Evolutionary conservation across 2,888 invertebrate genomes (phyloP).

Genomic region (Ormyrus nitidulus): DNA sequence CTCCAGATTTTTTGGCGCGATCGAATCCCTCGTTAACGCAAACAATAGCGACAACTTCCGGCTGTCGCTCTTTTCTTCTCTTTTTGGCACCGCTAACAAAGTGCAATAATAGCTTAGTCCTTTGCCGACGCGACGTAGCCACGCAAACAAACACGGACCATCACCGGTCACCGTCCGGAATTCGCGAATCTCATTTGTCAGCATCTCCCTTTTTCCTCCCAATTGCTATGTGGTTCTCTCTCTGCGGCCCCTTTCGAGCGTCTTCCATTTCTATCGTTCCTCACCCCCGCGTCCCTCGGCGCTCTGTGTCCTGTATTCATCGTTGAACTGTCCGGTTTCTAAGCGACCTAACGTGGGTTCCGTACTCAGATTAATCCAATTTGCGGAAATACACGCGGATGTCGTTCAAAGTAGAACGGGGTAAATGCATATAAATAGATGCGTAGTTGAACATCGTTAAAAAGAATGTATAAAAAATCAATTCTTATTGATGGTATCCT

Average conservation of each 20-base stretch:
- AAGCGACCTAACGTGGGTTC: background rate
- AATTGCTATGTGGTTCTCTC: too few species aligned
- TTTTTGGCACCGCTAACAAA: conserved; percentile 18
- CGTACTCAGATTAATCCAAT: background rate
- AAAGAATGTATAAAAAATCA: too few species aligned
- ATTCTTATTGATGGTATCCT: too few species aligned
- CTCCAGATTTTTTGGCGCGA: conserved; percentile 25
- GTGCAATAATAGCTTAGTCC: conserved; percentile 37
- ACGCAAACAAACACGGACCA: background rate
- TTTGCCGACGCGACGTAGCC: conserved; percentile 3
- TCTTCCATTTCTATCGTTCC: background rate
- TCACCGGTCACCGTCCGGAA: too few species aligned
- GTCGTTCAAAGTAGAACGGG: background rate
- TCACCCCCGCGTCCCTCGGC: background rate
- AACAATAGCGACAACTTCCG: conserved; percentile 39
- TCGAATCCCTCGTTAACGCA: conserved; percentile 55
- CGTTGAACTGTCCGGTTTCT: too few species aligned
- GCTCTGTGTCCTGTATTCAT: too few species aligned
- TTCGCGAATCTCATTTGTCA: background rate
- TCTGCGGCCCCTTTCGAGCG: background rate
- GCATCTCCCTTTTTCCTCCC: background rate
- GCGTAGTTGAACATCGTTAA: too few species aligned
- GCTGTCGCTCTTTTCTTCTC: too few species aligned
- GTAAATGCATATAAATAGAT: too few species aligned
- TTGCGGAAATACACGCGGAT: background rate